Evolutionary conservation across 2,797 vertebrate genomes (phyloP).

Genomic region (Pangasius sanitwongsei): DNA sequence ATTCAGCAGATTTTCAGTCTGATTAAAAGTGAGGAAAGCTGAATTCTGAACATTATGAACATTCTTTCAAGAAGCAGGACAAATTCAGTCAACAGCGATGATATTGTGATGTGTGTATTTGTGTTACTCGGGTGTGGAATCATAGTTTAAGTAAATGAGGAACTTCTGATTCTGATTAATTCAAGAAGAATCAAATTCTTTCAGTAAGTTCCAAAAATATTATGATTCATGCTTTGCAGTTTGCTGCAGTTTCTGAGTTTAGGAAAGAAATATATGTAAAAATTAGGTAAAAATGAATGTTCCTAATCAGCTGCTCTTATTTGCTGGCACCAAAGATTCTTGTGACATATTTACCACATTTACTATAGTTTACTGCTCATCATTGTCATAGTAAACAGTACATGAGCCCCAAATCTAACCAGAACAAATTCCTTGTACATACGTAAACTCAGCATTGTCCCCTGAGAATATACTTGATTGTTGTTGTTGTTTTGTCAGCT

Average conservation of each 20-base stretch:
- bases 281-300: background rate
- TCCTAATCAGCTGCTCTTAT: background rate
- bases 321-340: background rate
- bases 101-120: background rate
- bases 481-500: conserved; percentile 1
- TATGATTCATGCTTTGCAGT: background rate
- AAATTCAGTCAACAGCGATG: background rate
- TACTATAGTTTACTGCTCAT: conserved; percentile 11
- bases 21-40: background rate
- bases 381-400: background rate
- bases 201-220: background rate
- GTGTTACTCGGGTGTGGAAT: background rate
- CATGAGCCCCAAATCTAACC: background rate
- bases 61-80: background rate
- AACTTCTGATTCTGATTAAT: background rate
- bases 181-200: background rate
- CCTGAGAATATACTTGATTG: background rate
- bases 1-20: background rate
- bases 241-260: background rate
- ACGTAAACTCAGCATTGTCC: conserved; percentile 1
- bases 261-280: background rate
- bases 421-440: background rate
- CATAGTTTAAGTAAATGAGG: background rate
- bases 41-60: background rate
- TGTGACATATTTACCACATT: background rate